These are phyloP conservation scores for Noctua janthina DNA, from an alignment of 2,888 invertebrate genomes.

Conservation along the genomic window DNA sequence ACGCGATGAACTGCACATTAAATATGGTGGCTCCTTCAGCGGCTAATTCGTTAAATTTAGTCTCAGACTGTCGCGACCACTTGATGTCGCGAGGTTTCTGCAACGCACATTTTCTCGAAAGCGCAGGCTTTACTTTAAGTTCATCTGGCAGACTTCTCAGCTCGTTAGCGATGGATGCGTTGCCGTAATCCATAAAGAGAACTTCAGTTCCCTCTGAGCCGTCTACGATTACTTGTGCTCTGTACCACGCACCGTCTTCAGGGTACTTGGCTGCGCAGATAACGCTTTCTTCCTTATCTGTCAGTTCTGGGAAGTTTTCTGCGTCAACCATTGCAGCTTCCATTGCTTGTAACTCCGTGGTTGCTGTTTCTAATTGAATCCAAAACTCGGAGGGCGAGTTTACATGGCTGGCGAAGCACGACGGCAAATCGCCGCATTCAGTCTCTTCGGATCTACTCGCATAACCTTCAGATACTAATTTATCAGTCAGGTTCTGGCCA, in stretches of 20 bases:
- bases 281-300: slow-evolving; percentile 85
- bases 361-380: slow-evolving; percentile 93
- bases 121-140: slow-evolving; percentile 89
- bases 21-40: slow-evolving; percentile 93
- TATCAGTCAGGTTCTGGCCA: slow-evolving; percentile 91
- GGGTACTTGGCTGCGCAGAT: slow-evolving; percentile 92
- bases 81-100: slow-evolving; percentile 90
- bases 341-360: slow-evolving; percentile 90
- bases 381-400: slow-evolving; percentile 94
- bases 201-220: slow-evolving; percentile 91
- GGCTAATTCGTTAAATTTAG: slow-evolving; percentile 92
- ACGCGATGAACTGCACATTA: slow-evolving; percentile 92
- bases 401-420: slow-evolving; percentile 93
- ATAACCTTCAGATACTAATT: slow-evolving; percentile 90
- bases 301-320: slow-evolving; percentile 88
- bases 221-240: slow-evolving; percentile 91
- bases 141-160: slow-evolving; percentile 91
- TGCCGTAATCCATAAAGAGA: slow-evolving; percentile 93
- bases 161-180: slow-evolving; percentile 90
- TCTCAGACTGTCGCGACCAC: slow-evolving; percentile 92
- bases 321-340: slow-evolving; percentile 90
- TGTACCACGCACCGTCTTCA: slow-evolving; percentile 92
- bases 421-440: slow-evolving; percentile 88
- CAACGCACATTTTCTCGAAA: slow-evolving; percentile 91
- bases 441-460: slow-evolving; percentile 90